phyloP scores from a whole-genome alignment of 2,888 invertebrate species.

The Trissoscelio sp. region DNA sequence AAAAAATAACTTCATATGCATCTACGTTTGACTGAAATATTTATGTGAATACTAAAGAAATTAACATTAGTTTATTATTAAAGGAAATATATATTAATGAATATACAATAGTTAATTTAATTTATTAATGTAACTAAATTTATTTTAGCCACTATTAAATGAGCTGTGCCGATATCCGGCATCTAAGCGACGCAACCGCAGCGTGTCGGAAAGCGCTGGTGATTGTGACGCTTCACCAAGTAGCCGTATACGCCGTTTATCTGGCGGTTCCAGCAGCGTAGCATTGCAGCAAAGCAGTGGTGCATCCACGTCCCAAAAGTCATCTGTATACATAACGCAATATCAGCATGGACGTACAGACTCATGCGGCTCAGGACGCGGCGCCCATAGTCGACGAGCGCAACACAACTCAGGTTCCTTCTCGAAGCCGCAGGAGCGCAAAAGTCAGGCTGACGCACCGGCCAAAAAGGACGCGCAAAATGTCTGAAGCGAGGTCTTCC shows the following conservation, averaged over 20 bases:
- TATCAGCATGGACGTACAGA: slow-evolving; percentile 78
- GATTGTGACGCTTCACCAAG: slow-evolving; percentile 79
- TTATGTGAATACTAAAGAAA: too few species aligned
- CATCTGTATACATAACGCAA: slow-evolving; percentile 76
- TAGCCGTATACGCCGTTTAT: slow-evolving; percentile 80
- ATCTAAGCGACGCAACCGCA: slow-evolving; percentile 86
- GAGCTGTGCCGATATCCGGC: slow-evolving; percentile 85
- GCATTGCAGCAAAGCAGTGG: slow-evolving; percentile 73
- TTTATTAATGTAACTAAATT: too few species aligned
- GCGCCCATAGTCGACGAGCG: slow-evolving; percentile 76
- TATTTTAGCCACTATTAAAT: slow-evolving; percentile 86
- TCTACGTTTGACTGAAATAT: too few species aligned
- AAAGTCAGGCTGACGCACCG: slow-evolving; percentile 24
- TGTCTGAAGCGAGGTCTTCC: slow-evolving; percentile 50
- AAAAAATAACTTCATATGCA: too few species aligned
- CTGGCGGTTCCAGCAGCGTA: slow-evolving; percentile 80
- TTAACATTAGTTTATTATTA: too few species aligned
- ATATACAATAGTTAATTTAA: too few species aligned
- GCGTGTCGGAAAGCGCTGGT: slow-evolving; percentile 87
- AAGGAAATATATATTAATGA: too few species aligned
- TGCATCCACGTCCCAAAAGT: slow-evolving; percentile 71
- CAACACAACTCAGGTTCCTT: slow-evolving; percentile 77
- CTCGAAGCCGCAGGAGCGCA: slow-evolving; percentile 76
- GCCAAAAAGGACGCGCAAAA: slow-evolving; percentile 42
- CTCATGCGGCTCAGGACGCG: slow-evolving; percentile 81